phyloP scores from a whole-genome alignment of 1,140 invertebrate genomes.

The Heliconius congener region DNA sequence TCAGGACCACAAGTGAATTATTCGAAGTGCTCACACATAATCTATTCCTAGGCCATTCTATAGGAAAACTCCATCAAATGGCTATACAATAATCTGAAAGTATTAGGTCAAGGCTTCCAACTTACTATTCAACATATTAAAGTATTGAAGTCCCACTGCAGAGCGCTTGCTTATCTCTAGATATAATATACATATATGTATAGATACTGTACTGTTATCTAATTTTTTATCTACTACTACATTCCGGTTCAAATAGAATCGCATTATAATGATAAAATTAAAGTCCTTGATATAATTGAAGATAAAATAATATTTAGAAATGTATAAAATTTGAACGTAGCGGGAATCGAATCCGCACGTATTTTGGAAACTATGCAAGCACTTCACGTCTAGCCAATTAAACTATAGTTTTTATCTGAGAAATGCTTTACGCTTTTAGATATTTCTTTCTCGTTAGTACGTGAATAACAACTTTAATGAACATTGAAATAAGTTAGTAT shows the following conservation, averaged over 20 bases:
- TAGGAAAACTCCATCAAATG: background rate
- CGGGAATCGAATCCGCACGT: too few species aligned
- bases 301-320: background rate
- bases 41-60: background rate
- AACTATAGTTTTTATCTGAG: too few species aligned
- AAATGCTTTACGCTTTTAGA: too few species aligned
- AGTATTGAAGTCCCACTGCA: background rate
- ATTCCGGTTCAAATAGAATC: background rate
- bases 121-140: constrained; percentile 1
- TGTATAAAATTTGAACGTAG: too few species aligned
- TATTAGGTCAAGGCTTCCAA: constrained; percentile 2
- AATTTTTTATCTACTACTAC: constrained; percentile 12
- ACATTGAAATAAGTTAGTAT: too few species aligned
- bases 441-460: too few species aligned
- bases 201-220: constrained; percentile 15
- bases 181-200: background rate
- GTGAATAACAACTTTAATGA: too few species aligned
- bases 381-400: too few species aligned
- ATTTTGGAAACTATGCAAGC: too few species aligned
- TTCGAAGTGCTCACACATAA: background rate
- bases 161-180: constrained; percentile 15
- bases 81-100: background rate
- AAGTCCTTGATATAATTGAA: background rate
- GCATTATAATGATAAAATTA: background rate
- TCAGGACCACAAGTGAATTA: background rate